Conservation (phyloP, 2,113 vertebrate species). For the Anolis carolinensis region DNA sequence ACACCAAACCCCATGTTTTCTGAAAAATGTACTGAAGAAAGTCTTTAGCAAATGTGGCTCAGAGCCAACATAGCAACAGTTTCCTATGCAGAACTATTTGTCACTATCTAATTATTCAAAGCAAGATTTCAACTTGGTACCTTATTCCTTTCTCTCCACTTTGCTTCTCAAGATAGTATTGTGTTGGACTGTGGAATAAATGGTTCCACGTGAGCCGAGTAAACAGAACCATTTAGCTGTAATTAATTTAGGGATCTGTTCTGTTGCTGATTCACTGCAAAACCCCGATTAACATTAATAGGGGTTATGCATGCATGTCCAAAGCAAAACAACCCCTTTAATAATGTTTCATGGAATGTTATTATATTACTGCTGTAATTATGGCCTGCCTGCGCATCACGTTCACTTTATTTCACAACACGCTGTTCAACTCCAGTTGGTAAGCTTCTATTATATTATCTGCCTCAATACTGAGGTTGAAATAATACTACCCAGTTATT, state of each 20-base stretch:
- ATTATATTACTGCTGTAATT: conserved; percentile 68
- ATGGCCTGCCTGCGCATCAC: conserved; percentile 60
- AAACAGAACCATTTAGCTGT: conserved; percentile 64
- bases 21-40: conserved; percentile 31
- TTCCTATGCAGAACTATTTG: conserved; percentile 27
- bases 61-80: conserved; percentile 30
- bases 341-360: conserved; percentile 69
- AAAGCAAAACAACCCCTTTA: conserved; percentile 61
- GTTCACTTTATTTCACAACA: conserved; percentile 59
- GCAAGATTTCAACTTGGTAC: background rate
- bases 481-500: conserved; percentile 14
- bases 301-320: conserved; percentile 63
- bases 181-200: conserved; percentile 27
- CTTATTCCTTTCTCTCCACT: conserved; percentile 17
- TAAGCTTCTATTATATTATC: conserved; percentile 40
- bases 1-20: conserved; percentile 19
- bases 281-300: conserved; percentile 71
- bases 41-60: background rate
- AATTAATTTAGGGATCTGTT: conserved; percentile 72
- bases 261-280: conserved; percentile 59
- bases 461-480: conserved; percentile 36
- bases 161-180: conserved; percentile 2
- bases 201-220: conserved; percentile 39
- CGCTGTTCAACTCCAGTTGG: conserved; percentile 50
- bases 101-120: conserved; percentile 48